Evolutionary conservation across 2,888 invertebrate species (phyloP).

Genomic region (Salpingus planirostris): DNA sequence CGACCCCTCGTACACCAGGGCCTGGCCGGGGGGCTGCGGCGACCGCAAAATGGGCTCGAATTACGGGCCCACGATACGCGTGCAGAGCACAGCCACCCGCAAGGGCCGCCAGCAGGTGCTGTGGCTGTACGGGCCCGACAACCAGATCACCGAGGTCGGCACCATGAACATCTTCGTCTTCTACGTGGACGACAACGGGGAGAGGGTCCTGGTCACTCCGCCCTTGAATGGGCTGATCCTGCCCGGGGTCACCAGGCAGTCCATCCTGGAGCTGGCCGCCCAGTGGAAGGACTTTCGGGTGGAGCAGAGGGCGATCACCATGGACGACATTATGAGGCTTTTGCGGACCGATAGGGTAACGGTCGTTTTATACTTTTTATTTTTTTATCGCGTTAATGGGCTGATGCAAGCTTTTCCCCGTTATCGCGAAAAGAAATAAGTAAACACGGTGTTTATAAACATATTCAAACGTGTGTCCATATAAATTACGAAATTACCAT

Average conservation of each 20-base stretch:
- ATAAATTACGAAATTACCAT: not conserved
- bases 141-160: slow-evolving; percentile 93
- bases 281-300: slow-evolving; percentile 85
- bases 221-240: slow-evolving; percentile 89
- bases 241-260: slow-evolving; percentile 88
- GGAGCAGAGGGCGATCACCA: slow-evolving; percentile 70
- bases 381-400: too few relatives aligned
- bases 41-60: slow-evolving; percentile 93
- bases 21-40: slow-evolving; percentile 93
- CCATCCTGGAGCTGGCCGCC: slow-evolving; percentile 69
- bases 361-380: slow-evolving; percentile 2
- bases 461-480: too few relatives aligned
- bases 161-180: slow-evolving; percentile 97
- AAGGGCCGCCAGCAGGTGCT: slow-evolving; percentile 87
- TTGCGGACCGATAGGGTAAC: slow-evolving; percentile 75
- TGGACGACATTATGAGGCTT: slow-evolving; percentile 68
- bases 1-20: slow-evolving; percentile 77
- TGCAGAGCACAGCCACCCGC: slow-evolving; percentile 66
- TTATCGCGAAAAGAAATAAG: too few relatives aligned
- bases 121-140: slow-evolving; percentile 92
- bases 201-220: slow-evolving; percentile 85
- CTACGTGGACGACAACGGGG: slow-evolving; percentile 82
- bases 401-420: too few relatives aligned
- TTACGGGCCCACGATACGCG: slow-evolving; percentile 78
- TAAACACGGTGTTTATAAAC: too few relatives aligned